A percentile compares a stretch with the other conserved stretches of the same genome.
Evolutionary conservation across 2,888 invertebrate genomes (phyloP).

Genomic region (Leucoptera coffeella): DNA sequence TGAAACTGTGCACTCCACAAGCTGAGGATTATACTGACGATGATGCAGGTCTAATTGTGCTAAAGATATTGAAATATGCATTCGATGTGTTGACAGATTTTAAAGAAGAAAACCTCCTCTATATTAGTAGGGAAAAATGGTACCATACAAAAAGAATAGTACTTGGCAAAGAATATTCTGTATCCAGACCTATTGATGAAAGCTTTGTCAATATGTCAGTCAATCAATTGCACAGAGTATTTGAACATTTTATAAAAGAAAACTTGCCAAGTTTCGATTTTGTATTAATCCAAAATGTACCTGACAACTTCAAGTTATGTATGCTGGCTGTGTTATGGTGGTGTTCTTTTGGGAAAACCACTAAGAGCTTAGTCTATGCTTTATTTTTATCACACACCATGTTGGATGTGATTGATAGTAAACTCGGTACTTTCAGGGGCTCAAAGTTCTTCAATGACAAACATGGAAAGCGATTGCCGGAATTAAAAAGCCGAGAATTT

Average conservation of each 20-base stretch:
- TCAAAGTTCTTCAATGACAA: constrained; percentile 36
- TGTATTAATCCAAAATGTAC: constrained; percentile 29
- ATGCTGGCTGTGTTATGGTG: constrained; percentile 56
- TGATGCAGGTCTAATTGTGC: constrained; percentile 53
- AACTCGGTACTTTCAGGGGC: constrained; percentile 49
- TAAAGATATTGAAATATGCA: constrained; percentile 58
- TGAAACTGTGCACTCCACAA: constrained; percentile 63
- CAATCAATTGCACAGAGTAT: constrained; percentile 20
- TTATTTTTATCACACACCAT: constrained; percentile 52
- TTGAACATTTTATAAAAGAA: constrained; percentile 39
- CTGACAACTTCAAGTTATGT: constrained; percentile 54
- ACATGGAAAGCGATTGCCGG: constrained; percentile 25
- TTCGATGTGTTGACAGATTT: constrained; percentile 42
- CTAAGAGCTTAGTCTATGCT: constrained; percentile 47
- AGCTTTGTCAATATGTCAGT: constrained; percentile 16
- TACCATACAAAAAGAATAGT: constrained; percentile 18
- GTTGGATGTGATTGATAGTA: constrained; percentile 51
- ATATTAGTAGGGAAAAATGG: constrained; percentile 26
- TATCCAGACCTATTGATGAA: constrained; percentile 14
- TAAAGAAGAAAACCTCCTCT: constrained; percentile 19
- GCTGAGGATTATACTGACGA: constrained; percentile 61
- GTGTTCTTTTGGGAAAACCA: constrained; percentile 33
- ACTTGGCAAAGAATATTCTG: constrained; percentile 16
- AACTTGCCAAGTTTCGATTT: constrained; percentile 26
- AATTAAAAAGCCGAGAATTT: constrained; percentile 12